Evolutionary conservation across 64 coral and sea anemone genomes (phyloP).

Genomic region (Trachythela sp.): DNA sequence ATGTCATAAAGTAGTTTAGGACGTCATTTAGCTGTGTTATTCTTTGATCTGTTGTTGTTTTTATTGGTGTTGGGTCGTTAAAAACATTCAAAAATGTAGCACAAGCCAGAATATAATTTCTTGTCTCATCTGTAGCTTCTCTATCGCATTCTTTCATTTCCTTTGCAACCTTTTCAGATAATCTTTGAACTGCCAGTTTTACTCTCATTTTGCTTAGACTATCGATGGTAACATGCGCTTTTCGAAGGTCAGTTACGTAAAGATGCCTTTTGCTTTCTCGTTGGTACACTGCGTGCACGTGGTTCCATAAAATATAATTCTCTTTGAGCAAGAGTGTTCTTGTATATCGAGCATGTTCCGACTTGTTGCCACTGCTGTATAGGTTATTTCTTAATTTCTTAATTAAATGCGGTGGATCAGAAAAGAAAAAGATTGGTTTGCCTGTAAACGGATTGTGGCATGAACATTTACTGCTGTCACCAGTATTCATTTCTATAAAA

Average conservation of each 20-base stretch:
- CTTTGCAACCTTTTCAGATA: background rate
- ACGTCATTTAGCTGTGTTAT: background rate
- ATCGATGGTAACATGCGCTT: background rate
- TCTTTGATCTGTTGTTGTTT: background rate
- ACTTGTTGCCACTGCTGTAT: background rate
- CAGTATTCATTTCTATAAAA: too few species aligned
- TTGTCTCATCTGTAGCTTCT: background rate
- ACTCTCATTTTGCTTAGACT: constrained; percentile 11
- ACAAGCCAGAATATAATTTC: background rate
- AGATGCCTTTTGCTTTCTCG: constrained; percentile 5
- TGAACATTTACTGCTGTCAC: background rate
- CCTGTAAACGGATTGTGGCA: background rate
- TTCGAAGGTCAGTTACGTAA: background rate
- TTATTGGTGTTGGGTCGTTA: background rate
- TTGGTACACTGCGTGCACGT: background rate
- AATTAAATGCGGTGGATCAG: background rate
- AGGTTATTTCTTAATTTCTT: too few species aligned
- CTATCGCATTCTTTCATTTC: constrained; percentile 18
- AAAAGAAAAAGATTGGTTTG: constrained; percentile 5
- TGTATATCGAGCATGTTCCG: background rate
- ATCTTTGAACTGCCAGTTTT: background rate
- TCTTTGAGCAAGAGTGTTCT: background rate
- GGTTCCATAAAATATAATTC: background rate
- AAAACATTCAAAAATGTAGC: background rate
- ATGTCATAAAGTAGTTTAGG: background rate